Conservation (phyloP, 2,888 invertebrate genomes). For the Atherix ibis region DNA sequence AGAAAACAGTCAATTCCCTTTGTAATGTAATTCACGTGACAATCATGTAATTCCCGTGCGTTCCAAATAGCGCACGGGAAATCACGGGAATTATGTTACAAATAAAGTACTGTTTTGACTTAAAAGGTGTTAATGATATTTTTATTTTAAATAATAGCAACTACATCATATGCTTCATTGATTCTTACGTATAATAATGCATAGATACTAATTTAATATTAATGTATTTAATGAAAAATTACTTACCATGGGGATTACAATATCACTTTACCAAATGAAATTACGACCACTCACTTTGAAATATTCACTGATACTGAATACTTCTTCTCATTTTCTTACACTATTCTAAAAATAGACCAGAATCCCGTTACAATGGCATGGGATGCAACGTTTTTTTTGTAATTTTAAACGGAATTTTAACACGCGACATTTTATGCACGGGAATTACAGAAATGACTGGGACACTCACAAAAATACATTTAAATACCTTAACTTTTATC, state of each 20-base stretch:
- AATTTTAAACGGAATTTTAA: neutral
- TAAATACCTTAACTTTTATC: neutral
- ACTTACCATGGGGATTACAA: neutral
- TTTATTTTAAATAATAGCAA: too few species aligned
- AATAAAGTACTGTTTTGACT: neutral
- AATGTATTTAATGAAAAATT: neutral
- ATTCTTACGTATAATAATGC: too few species aligned
- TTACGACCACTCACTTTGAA: neutral
- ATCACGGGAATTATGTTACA: neutral
- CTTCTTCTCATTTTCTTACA: neutral
- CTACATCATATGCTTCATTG: too few species aligned
- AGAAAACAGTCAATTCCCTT: neutral
- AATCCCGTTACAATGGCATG: neutral
- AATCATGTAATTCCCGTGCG: neutral
- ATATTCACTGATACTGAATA: neutral
- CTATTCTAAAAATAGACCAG: neutral
- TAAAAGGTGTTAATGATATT: too few species aligned
- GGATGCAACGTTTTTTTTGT: too few species aligned
- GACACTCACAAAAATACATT: neutral
- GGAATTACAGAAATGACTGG: neutral
- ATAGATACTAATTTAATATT: neutral
- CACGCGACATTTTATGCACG: neutral
- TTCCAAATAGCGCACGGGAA: neutral
- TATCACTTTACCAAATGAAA: neutral
- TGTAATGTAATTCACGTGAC: neutral